Base-by-base conservation (phyloP, 2,888 invertebrate species). In the Ecliptopera silaceata region DNA sequence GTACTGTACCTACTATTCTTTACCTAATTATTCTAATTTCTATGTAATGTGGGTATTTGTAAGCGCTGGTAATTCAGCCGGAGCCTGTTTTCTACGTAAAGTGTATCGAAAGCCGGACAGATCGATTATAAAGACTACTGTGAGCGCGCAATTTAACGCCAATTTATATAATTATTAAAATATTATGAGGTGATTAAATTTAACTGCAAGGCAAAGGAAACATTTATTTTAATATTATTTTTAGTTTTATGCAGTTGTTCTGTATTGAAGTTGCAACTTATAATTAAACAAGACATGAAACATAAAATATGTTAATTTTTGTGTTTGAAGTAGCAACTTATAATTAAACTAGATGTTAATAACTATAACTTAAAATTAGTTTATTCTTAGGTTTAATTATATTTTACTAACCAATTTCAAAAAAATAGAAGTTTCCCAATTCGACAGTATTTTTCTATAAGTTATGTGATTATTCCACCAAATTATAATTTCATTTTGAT, bases 41-140 rank as follows among this genome's bases (percentile, higher is more conserved):
- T 8, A 1, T 6, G 26, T 1, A 0, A 8, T 26, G 6, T 26
- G 5, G 6, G 5, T 22, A 5, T 5, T 1, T 8, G 3, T 22
- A 22, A 2, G 8, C 5, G 15, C 15, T 15, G 36, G 36, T 34
- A 13, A 2, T n/a, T 5, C 13, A 4, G 34, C 34, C 5, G 0
- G 15, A 36, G 29, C 54, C 54, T 4, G 42, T 17, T 42, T 47
- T 42, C 17, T 11, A 3, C 15, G 4, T 47, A 17, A 51, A 42
- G 3, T n/a, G 11, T n/a, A 22, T 39, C 15, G 68, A 68, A 64
- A 50, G 55, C 61, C 59, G 65, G 69, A 70, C 65, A 69, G 59
- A 71, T 69, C 69, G 71, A 73, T 74, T 74, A 74, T 68, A 63
- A 63, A 56, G 56, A 47, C 36, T 47, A 39, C 57, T 46, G 46